These are phyloP conservation scores for Gorsachius goisagi DNA, from an alignment of 2,113 vertebrate genomes.

Conservation along the genomic window DNA sequence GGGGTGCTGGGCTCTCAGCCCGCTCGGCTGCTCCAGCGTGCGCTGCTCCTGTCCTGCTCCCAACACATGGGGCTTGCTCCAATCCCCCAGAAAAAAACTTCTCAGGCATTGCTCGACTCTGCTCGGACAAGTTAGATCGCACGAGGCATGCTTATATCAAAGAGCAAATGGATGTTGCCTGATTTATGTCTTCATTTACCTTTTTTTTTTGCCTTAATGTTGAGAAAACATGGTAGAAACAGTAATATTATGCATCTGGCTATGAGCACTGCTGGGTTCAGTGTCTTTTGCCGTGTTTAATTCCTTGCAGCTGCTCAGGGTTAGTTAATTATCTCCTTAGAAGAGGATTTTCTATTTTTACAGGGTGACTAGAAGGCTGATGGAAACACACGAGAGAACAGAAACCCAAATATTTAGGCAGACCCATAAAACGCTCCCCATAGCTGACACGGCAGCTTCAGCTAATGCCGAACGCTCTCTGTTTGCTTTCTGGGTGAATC, in stretches of 20 bases:
- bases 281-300: not conserved
- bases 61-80: not conserved
- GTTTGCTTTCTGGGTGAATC: not conserved
- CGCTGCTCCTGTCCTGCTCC: not conserved
- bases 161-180: not conserved
- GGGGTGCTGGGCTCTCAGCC: not conserved
- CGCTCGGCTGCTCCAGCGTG: not conserved
- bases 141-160: not conserved
- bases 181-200: not conserved
- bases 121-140: rapidly evolving
- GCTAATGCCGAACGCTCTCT: rapidly evolving
- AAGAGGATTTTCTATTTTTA: constrained; percentile 4
- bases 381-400: not conserved
- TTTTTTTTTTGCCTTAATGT: not conserved
- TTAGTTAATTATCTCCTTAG: constrained; percentile 12
- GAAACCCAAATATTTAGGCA: constrained; percentile 57
- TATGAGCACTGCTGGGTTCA: not conserved
- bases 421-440: not conserved
- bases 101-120: not conserved
- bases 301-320: not conserved
- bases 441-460: not conserved
- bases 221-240: not conserved
- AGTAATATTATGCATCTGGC: not conserved
- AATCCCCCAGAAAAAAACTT: not conserved
- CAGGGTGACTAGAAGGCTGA: not conserved